Percentiles rank a stretch among this genome's conserved stretches.
These are phyloP conservation scores for Marmota flaviventris DNA, from an alignment of 2,113 vertebrate species.

Conservation along the genomic window DNA sequence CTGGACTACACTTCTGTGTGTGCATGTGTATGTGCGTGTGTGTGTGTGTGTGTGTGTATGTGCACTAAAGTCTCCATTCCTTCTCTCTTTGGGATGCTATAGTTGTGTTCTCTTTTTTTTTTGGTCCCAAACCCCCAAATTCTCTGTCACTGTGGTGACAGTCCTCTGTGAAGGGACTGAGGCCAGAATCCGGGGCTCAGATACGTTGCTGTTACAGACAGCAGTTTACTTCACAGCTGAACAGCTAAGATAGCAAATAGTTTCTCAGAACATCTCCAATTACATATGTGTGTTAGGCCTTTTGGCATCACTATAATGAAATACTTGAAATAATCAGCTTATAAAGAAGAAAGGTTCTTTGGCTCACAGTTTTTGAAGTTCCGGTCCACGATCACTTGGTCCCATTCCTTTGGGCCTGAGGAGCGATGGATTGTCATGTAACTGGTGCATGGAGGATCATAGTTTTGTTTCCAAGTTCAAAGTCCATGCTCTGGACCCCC, in stretches of 20 bases:
- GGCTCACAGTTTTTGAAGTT: no score
- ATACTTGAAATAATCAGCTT: background rate
- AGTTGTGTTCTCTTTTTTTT: background rate
- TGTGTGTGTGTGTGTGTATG: no score
- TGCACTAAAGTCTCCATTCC: background rate
- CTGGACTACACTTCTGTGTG: no score
- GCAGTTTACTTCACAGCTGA: background rate
- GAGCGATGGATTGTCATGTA: background rate
- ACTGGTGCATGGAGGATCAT: accelerated
- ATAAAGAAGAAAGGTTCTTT: background rate
- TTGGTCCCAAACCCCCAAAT: background rate
- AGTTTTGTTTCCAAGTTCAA: background rate
- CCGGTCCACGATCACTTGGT: background rate
- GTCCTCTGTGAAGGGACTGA: background rate
- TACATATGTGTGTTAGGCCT: background rate
- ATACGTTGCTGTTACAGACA: background rate
- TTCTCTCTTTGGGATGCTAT: background rate
- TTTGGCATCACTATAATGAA: background rate
- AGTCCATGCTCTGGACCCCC: background rate
- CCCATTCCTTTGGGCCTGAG: background rate
- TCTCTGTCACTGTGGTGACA: background rate
- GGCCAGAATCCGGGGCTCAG: background rate
- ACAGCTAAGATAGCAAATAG: background rate
- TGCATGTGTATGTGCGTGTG: no score
- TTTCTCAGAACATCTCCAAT: background rate